Percentiles rank a stretch among this genome's conserved stretches.
These are phyloP conservation scores for Aphaenogaster rudis DNA, from an alignment of 1,140 invertebrate genomes.

Conservation along the genomic window DNA sequence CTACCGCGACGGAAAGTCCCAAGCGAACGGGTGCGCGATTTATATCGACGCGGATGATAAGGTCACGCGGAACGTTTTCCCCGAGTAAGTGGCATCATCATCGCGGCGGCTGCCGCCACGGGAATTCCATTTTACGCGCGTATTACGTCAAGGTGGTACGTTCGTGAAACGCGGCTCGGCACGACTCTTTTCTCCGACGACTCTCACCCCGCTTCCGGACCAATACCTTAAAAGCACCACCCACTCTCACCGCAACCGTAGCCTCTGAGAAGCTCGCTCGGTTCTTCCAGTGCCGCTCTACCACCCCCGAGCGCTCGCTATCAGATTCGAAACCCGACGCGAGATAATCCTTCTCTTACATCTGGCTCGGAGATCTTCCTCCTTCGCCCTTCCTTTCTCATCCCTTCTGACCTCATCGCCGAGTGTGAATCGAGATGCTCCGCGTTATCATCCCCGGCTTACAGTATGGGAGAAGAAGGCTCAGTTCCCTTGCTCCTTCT, in stretches of 20 bases:
- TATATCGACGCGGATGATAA: slow-evolving; percentile 63
- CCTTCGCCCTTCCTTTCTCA: slow-evolving; percentile 54
- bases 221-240: slow-evolving; percentile 83
- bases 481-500: not conserved
- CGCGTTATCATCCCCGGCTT: slow-evolving; percentile 81
- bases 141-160: slow-evolving; percentile 79
- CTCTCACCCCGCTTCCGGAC: slow-evolving; percentile 73
- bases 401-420: slow-evolving; percentile 70
- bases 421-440: slow-evolving; percentile 79
- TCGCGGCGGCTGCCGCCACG: slow-evolving; percentile 27
- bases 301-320: slow-evolving; percentile 71
- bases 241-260: slow-evolving; percentile 38
- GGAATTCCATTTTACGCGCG: slow-evolving; percentile 79
- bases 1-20: not conserved
- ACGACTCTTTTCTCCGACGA: slow-evolving; percentile 36
- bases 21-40: slow-evolving; percentile 41
- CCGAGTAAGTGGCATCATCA: slow-evolving; percentile 62
- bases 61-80: slow-evolving; percentile 43
- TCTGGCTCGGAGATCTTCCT: slow-evolving; percentile 72
- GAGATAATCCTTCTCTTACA: slow-evolving; percentile 85
- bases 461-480: slow-evolving; percentile 67
- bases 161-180: slow-evolving; percentile 68
- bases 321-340: slow-evolving; percentile 80
- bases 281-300: slow-evolving; percentile 41
- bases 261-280: slow-evolving; percentile 44